Conservation (phyloP, 2,113 vertebrate genomes). For the Danio rerio region DNA sequence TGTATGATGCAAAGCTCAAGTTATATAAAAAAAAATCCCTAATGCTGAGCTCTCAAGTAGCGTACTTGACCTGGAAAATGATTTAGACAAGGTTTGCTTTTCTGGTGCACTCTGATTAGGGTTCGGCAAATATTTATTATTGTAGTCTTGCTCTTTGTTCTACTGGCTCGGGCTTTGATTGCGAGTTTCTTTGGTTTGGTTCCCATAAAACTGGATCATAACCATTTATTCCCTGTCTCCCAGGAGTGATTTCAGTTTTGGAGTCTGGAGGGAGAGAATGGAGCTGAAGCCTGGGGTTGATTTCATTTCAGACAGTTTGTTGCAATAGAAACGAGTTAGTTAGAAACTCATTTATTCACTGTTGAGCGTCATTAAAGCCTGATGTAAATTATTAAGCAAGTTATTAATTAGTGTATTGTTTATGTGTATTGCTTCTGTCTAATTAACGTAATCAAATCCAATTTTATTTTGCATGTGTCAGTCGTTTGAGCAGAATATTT, state of each 20-base stretch:
- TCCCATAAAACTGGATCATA: constrained; percentile 19
- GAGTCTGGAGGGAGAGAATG: constrained; percentile 8
- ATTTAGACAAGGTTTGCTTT: constrained; percentile 13
- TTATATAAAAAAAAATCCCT: not conserved
- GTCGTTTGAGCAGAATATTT: not conserved
- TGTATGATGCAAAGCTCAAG: not conserved
- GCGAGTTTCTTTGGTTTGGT: constrained; percentile 15
- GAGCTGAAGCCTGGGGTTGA: not conserved
- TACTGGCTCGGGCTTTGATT: not conserved
- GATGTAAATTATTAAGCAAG: not conserved
- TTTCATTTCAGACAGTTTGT: not conserved
- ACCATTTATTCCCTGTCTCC: constrained; percentile 26
- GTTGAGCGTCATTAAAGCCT: not conserved
- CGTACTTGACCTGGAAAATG: constrained; percentile 4
- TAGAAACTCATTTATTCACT: constrained; percentile 1
- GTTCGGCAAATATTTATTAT: constrained; percentile 18
- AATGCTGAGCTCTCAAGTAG: not conserved
- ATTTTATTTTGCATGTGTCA: not conserved
- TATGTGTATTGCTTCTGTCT: too few relatives aligned
- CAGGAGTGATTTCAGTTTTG: constrained; percentile 26
- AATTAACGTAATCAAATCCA: not conserved
- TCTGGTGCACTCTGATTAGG: constrained; percentile 10
- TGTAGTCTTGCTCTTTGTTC: constrained; percentile 30
- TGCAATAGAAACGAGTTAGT: not conserved
- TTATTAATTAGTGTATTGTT: not conserved